These are phyloP conservation scores for Mallotus villosus DNA, from an alignment of 2,797 vertebrate species.

Conservation along the genomic window DNA sequence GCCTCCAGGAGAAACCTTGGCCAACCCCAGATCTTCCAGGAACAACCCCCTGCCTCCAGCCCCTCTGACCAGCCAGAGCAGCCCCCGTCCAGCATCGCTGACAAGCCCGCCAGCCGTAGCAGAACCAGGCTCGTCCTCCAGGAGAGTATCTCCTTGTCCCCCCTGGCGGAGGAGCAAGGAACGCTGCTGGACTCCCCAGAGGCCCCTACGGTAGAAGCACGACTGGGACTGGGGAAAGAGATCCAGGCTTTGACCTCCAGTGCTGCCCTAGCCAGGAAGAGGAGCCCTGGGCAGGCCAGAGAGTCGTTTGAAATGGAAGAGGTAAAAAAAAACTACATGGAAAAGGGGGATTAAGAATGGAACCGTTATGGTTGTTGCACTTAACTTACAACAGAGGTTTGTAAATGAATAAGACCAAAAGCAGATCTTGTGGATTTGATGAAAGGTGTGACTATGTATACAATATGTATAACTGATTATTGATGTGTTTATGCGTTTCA, in stretches of 20 bases:
- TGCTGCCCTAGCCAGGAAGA: slow-evolving; percentile 44
- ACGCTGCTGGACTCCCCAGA: slow-evolving; percentile 20
- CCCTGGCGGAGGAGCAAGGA: slow-evolving; percentile 52
- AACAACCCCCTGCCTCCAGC: slow-evolving; percentile 5
- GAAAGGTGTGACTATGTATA: too few species aligned
- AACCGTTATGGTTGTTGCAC: neutral
- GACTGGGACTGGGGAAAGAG: slow-evolving; percentile 34
- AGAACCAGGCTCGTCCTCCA: slow-evolving; percentile 22
- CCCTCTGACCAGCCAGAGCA: slow-evolving; percentile 8
- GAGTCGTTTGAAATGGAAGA: slow-evolving; percentile 85
- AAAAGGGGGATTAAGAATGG: neutral
- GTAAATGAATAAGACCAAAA: neutral
- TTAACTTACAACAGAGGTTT: neutral
- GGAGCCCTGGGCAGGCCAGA: slow-evolving; percentile 36
- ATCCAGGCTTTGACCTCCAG: slow-evolving; percentile 20
- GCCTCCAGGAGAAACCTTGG: slow-evolving; percentile 65
- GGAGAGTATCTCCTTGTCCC: slow-evolving; percentile 28
- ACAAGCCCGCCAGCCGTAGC: slow-evolving; percentile 37
- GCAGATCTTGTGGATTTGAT: too few species aligned
- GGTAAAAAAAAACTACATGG: slow-evolving; percentile 55
- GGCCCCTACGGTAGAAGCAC: slow-evolving; percentile 23
- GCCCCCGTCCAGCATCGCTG: neutral
- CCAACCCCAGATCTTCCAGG: slow-evolving; percentile 14
- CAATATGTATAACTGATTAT: too few species aligned
- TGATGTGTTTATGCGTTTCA: slow-evolving; percentile 49